Evolutionary conservation across 2,113 vertebrate genomes (phyloP).

Genomic region (Terrapene triunguis): DNA sequence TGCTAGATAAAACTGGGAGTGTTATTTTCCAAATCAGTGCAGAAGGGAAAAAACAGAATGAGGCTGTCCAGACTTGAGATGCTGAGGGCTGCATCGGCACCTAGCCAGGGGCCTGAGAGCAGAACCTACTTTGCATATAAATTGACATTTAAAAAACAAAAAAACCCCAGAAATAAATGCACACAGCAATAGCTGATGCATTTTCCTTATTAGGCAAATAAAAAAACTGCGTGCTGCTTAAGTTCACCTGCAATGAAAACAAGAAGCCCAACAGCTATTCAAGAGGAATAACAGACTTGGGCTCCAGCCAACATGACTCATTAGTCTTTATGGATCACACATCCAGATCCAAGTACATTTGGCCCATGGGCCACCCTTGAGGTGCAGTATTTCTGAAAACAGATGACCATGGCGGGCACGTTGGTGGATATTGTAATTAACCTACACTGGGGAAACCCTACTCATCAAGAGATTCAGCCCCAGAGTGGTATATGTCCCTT

Average conservation of each 20-base stretch:
- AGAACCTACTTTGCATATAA: slow-evolving; percentile 81
- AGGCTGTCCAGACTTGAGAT: slow-evolving; percentile 36
- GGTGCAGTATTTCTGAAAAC: slow-evolving; percentile 30
- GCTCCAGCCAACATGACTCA: slow-evolving; percentile 57
- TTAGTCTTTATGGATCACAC: slow-evolving; percentile 61
- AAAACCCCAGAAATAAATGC: slow-evolving; percentile 66
- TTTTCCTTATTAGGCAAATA: slow-evolving; percentile 74
- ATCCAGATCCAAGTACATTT: slow-evolving; percentile 47
- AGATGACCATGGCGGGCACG: not conserved
- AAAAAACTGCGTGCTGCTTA: slow-evolving; percentile 65
- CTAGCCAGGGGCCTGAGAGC: slow-evolving; percentile 62
- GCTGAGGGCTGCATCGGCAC: slow-evolving; percentile 62
- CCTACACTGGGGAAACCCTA: slow-evolving; percentile 38
- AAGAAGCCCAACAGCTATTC: slow-evolving; percentile 70
- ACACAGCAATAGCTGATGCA: slow-evolving; percentile 69
- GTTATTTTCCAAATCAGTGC: slow-evolving; percentile 62
- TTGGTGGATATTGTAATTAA: slow-evolving; percentile 37
- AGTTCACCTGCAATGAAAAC: slow-evolving; percentile 69
- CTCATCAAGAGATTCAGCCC: not conserved
- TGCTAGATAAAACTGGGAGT: slow-evolving; percentile 42
- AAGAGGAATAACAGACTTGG: slow-evolving; percentile 57
- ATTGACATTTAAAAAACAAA: slow-evolving; percentile 75
- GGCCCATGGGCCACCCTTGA: not conserved
- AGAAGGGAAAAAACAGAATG: slow-evolving; percentile 12
- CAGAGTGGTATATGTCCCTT: not conserved